Base-by-base conservation (phyloP, 2,797 vertebrate genomes). In the Phrynocephalus vlangalii region DNA sequence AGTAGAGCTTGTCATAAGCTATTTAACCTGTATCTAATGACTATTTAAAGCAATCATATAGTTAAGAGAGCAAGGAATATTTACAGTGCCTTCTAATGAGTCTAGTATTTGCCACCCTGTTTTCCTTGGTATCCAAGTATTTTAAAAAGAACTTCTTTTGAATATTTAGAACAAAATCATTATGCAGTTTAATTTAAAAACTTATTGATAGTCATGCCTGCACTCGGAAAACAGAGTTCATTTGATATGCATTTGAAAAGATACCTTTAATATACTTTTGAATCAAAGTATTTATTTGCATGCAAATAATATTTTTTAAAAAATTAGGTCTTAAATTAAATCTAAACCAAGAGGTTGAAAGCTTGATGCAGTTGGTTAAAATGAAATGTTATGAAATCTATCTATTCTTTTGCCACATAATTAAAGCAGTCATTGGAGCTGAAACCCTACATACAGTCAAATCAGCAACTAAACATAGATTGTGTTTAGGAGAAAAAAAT, bases 131-230 rank as follows among this genome's bases (percentile, higher is more conserved):
- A 3, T 8, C 77, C 94, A 83, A 79, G 44, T 88, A 93, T 22
- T 63, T 63, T 28, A 67, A 75, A 81, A 80, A 73, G 11, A 9
- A 87, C n/a, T 71, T 93, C 90, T 92, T 93, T 90, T 93, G 87
- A 81, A 30, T 79, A 89, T 93, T 96, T 94, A 86, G 89, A 95
- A 91, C 77, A 13, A 88, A 95, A 93, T 93, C 85, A 90, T 85
- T 92, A 71, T 26, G 22, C 89, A 91, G 82, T 93, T 92, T 90
- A 94, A 93, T 94, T 95, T 93, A 94, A 72, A 91, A 93, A 84
- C 33, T 88, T 91, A 91, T 90, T 87, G 93, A 38, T 94, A 93
- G 68, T 92, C 84, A 85, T 93, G 87, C 80, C 79, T 85, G 48
- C 91, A 91, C 76, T 91, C 38, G 88, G 93, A 95, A 94, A 94